phyloP scores from a whole-genome alignment of 2,888 invertebrate species.

The Poecilus cupreus region DNA sequence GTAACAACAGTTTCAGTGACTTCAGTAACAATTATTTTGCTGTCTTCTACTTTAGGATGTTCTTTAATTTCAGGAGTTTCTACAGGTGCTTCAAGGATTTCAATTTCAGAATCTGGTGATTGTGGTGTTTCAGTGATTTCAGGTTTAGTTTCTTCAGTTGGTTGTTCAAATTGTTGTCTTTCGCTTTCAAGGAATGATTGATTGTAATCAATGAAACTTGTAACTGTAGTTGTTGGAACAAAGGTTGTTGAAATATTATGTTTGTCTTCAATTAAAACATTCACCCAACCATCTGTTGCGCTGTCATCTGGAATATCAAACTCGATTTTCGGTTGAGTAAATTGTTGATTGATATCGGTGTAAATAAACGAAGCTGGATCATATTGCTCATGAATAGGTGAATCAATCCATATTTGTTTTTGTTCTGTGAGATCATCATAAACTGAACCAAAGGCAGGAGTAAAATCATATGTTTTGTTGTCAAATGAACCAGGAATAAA shows the following conservation, averaged over 20 bases:
- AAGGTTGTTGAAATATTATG: slow-evolving; percentile 52
- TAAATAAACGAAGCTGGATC: slow-evolving; percentile 42
- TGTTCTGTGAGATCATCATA: slow-evolving; percentile 49
- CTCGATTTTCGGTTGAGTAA: slow-evolving; percentile 57
- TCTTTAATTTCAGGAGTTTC: slow-evolving; percentile 1
- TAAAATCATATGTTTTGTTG: slow-evolving; percentile 30
- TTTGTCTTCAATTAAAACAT: slow-evolving; percentile 61
- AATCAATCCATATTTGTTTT: slow-evolving; percentile 50
- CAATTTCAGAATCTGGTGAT: slow-evolving; percentile 20
- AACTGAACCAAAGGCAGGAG: slow-evolving; percentile 33
- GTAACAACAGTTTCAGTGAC: slow-evolving; percentile 22
- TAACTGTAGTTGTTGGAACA: slow-evolving; percentile 16
- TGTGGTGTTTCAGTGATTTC: background rate
- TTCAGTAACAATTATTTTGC: background rate
- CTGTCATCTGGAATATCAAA: slow-evolving; percentile 68
- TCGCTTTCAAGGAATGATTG: slow-evolving; percentile 39
- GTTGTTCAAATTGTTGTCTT: slow-evolving; percentile 47
- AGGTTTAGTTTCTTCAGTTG: slow-evolving; percentile 43
- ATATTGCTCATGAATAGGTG: slow-evolving; percentile 14
- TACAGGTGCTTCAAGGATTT: background rate
- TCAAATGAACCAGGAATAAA: slow-evolving; percentile 68
- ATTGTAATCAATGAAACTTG: slow-evolving; percentile 37
- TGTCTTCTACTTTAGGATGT: slow-evolving; percentile 18
- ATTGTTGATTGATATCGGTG: slow-evolving; percentile 50
- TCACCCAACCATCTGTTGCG: slow-evolving; percentile 68